These are phyloP conservation scores for Neosalanx taihuensis DNA, from an alignment of 2,797 vertebrate genomes.

Conservation along the genomic window DNA sequence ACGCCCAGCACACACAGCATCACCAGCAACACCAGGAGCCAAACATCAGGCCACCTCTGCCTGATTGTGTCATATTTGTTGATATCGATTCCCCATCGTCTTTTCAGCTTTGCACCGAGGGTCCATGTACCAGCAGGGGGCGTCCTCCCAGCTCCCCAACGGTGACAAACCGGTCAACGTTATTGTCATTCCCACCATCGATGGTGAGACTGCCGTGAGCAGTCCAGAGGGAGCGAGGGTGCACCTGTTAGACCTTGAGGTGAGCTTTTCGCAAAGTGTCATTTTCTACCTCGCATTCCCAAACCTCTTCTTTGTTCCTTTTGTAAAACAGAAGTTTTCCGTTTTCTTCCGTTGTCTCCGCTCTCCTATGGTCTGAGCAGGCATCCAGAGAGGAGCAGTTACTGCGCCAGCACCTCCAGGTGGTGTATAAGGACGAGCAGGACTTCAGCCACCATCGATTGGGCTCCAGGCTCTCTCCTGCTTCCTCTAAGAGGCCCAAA, in stretches of 20 bases:
- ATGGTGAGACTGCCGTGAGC: slow-evolving; percentile 68
- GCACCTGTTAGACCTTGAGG: slow-evolving; percentile 83
- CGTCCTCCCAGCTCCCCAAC: slow-evolving; percentile 39
- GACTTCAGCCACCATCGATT: slow-evolving; percentile 62
- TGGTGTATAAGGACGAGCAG: slow-evolving; percentile 78
- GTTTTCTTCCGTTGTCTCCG: background rate
- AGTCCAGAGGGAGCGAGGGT: slow-evolving; percentile 75
- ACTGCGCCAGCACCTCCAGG: slow-evolving; percentile 77
- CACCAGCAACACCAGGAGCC: background rate
- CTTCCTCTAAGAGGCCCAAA: slow-evolving; percentile 79
- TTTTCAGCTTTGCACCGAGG: slow-evolving; percentile 67
- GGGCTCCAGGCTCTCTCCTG: slow-evolving; percentile 58
- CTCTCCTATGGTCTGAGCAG: slow-evolving; percentile 43
- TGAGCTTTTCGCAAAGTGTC: slow-evolving; percentile 22
- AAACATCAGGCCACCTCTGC: background rate
- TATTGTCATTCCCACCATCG: slow-evolving; percentile 76
- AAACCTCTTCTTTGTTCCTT: background rate
- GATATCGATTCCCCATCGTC: slow-evolving; percentile 16
- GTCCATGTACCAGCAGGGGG: slow-evolving; percentile 61
- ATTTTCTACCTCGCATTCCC: background rate
- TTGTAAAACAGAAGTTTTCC: background rate
- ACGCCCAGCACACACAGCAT: slow-evolving; percentile 34
- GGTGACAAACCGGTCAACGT: slow-evolving; percentile 35
- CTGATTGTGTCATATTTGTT: slow-evolving; percentile 4
- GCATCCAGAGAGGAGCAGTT: slow-evolving; percentile 69